These are phyloP conservation scores for Ceratosolen fusciceps DNA, from an alignment of 1,140 invertebrate genomes.

Conservation along the genomic window DNA sequence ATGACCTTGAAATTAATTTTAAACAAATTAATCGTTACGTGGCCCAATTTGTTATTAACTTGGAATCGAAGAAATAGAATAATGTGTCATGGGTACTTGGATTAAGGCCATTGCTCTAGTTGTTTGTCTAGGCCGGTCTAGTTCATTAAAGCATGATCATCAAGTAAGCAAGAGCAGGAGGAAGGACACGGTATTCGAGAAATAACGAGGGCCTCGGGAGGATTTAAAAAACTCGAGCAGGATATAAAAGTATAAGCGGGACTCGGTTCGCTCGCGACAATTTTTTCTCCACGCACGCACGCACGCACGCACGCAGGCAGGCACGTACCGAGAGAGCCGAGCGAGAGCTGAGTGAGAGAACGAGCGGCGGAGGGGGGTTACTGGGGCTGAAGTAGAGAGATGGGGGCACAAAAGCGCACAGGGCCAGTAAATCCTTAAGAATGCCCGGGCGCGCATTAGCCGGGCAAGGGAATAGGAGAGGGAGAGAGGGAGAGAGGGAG, in stretches of 20 bases:
- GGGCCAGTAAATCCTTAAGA: conserved; percentile 37
- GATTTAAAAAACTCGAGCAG: conserved; percentile 4
- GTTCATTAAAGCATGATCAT: not conserved
- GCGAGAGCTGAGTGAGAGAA: no score
- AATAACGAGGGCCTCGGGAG: not conserved
- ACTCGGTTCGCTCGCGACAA: not conserved
- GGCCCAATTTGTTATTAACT: no score
- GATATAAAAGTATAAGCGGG: conserved; percentile 10
- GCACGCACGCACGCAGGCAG: not conserved
- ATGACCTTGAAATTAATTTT: no score
- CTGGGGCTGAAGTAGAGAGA: no score
- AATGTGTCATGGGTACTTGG: no score
- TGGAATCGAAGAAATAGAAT: no score
- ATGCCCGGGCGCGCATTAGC: conserved; percentile 19
- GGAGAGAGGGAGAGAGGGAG: not conserved
- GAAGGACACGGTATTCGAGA: no score
- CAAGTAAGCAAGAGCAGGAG: no score
- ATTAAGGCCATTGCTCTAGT: not conserved
- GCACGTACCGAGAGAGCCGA: no score
- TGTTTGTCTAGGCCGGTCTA: not conserved
- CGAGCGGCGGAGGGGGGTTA: no score
- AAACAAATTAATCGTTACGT: no score
- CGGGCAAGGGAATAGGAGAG: not conserved
- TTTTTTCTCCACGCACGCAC: not conserved
- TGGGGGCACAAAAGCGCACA: not conserved